Conservation (phyloP, 2,797 vertebrate species). For the Otolemur crassicaudatus region DNA sequence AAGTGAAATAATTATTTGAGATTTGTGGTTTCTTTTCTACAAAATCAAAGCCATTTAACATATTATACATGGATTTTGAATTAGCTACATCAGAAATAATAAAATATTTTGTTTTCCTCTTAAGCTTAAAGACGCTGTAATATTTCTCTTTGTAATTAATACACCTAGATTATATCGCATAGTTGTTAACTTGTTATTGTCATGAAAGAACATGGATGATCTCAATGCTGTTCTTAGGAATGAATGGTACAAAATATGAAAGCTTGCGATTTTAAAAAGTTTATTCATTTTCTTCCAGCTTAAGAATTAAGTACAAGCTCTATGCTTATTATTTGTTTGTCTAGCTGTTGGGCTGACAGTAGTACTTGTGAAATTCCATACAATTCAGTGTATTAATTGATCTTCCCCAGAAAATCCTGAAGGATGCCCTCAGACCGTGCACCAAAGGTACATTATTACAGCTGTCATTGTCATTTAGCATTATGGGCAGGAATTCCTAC, state of each 20-base stretch:
- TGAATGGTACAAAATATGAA: conserved; percentile 27
- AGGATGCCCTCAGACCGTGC: neutral
- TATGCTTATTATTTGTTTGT: neutral
- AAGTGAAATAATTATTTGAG: neutral
- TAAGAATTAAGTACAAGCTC: conserved; percentile 9
- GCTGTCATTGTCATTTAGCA: conserved; percentile 16
- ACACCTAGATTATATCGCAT: neutral
- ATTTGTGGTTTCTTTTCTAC: conserved; percentile 1
- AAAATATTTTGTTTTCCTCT: conserved; percentile 35
- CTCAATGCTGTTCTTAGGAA: neutral
- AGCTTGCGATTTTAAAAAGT: neutral
- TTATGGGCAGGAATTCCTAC: neutral
- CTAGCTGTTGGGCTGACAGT: neutral
- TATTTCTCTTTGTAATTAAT: conserved; percentile 27
- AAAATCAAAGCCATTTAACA: conserved; percentile 22
- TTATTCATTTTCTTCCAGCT: conserved; percentile 23
- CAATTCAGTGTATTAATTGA: neutral
- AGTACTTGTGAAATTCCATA: conserved; percentile 7
- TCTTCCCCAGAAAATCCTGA: conserved; percentile 21
- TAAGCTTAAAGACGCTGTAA: neutral
- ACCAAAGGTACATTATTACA: neutral
- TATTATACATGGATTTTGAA: neutral
- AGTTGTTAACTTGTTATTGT: conserved; percentile 33
- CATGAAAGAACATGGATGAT: neutral
- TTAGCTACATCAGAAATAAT: conserved; percentile 52